Base-by-base conservation (phyloP, 2,113 vertebrate genomes). In the Solenodon paradoxus region DNA sequence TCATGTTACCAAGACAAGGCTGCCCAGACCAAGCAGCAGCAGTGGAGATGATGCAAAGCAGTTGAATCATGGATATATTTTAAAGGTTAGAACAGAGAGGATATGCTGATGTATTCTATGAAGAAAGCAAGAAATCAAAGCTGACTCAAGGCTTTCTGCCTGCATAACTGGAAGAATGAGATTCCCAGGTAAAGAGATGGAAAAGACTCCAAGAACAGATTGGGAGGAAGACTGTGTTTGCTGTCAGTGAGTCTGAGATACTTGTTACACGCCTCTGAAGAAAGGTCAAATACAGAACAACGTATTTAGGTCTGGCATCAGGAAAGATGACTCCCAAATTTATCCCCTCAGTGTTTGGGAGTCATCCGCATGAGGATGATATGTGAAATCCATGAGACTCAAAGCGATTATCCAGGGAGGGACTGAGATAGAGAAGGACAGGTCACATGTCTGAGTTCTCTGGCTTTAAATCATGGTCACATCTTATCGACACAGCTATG, bases 361-460 rank as follows among this genome's bases (percentile, higher is more conserved):
- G 32, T 66, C 59, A 89, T 40, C 22, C 30, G 47, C 9, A 16
- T 30, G 68, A 61, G 81, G 51, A 88, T 28, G 30, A 19, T 11
- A 28, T 10, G 15, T 10, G 15, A 71, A 82, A 63, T 66, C 30
- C 38, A 28, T 8, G 24, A 69, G 45, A 19, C 22, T 28, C 64
- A 24, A 74, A 53, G 22, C 71, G 28, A 61, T 55, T 49, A 47
- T 55, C 64, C 42, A 66, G 32, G 49, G 75, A 72, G 1, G 22
- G 79, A 16, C 20, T n/a, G n/a, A n/a, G n/a, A 51, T 9, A 22
- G 32, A 74, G 53, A 38, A n/a, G 20, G 7, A 45, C 5, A 16
- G 28, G n/a, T 47, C 38, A n/a, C 26, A 0, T 0, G 0, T 35
- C 42, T 61, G 1, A n/a, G 16, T 49, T 84, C 72, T 57, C 32